Evolutionary conservation across 2,797 vertebrate genomes (phyloP), one percentile per base, ranked within the genome.

Genomic region (Nothura maculosa): DNA sequence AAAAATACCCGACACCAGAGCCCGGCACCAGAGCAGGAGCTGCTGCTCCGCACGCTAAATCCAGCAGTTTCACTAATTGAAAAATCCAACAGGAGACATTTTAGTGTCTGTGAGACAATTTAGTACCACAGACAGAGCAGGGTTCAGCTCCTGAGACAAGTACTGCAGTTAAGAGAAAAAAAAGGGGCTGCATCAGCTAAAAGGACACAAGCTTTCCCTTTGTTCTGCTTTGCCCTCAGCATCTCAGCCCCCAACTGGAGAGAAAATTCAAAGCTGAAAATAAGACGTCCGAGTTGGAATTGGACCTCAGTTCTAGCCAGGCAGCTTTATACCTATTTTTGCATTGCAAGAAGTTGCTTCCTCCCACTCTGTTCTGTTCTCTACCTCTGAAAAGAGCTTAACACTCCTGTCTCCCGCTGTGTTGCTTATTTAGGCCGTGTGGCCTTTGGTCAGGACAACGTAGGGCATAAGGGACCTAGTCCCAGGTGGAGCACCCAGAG

Each of bases 281-380:
- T 30, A 66, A 78, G 68, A 17, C 10, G 82, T 78, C 67, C 70
- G 78, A 40, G 42, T 6, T 57, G 27, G 55, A 95, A 69, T 6
- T 52, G 30, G 60, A 76, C 72, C 47, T 76, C 28, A 38, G 19
- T 28, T 38, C n/a, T 20, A 85, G 21, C 6, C 62, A 90, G 55
- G 36, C 38, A 66, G 34, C 34, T 91, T 82, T 81, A 5, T 28
- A 60, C 43, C 34, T 87, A 40, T 66, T 87, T 66, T 77, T 57
- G 38, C 12, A 69, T 72, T 78, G 61, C 43, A 85, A 92, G 81
- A 87, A 79, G 69, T 48, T 30, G 60, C 47, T 87, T 73, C 62
- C 27, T 87, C 76, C 62, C 27, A 87, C 69, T 47, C 55, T 18
- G 54, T 58, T 91, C 91, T 83, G n/a, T 64, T n/a, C 87, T 87